A percentile compares a stretch with the other conserved stretches of the same genome.
Conservation (phyloP, 2,113 vertebrate genomes). For the Pygoscelis antarcticus region DNA sequence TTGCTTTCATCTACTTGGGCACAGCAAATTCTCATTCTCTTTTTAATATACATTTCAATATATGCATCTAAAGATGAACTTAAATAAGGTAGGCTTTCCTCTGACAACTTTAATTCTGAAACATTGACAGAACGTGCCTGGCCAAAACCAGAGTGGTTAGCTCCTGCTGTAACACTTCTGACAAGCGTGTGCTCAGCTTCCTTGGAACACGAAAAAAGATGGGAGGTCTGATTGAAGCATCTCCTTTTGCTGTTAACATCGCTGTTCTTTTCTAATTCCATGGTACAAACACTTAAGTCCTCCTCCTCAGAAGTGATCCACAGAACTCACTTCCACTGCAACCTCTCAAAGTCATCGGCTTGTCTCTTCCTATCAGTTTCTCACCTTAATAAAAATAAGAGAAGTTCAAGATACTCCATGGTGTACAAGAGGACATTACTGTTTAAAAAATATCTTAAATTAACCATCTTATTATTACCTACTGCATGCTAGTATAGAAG, state of each 20-base stretch:
- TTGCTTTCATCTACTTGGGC: not conserved
- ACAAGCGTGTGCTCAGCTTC: not conserved
- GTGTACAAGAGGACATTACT: not conserved
- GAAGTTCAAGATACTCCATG: not conserved
- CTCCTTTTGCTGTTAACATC: not conserved
- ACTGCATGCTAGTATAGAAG: not conserved
- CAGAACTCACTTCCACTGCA: not conserved
- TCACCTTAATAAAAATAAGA: slow-evolving; percentile 25
- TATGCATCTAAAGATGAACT: slow-evolving; percentile 32
- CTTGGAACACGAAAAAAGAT: not conserved
- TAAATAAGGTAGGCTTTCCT: slow-evolving; percentile 2
- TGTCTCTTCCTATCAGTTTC: not conserved
- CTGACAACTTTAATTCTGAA: slow-evolving; percentile 20
- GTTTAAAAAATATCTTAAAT: not conserved
- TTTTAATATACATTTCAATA: not conserved
- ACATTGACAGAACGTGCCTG: not conserved
- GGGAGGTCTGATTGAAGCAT: not conserved
- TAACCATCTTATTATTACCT: not conserved
- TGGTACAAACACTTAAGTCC: not conserved
- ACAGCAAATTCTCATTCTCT: not conserved
- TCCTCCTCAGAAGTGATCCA: not conserved
- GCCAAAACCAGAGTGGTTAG: not conserved
- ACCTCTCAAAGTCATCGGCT: not conserved
- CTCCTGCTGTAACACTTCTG: not conserved
- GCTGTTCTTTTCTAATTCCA: not conserved